Percentiles rank a stretch among this genome's conserved stretches.
Evolutionary conservation across 1,140 invertebrate species (phyloP).

Genomic region (Camponotus floridanus): DNA sequence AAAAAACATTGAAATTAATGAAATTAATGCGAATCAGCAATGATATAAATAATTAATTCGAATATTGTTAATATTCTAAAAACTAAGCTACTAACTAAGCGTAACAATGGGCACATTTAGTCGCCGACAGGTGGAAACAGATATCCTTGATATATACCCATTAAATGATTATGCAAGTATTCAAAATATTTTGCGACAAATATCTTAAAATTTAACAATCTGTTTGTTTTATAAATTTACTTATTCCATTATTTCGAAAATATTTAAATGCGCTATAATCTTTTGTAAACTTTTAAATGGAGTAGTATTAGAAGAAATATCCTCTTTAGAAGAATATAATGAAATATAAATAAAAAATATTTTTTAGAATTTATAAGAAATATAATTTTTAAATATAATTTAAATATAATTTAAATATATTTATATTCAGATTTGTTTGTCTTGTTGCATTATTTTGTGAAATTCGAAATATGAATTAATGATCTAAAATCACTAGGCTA

Average conservation of each 20-base stretch:
- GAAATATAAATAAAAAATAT: not conserved
- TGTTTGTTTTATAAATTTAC: not conserved
- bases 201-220: not conserved
- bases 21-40: not conserved
- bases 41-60: constrained; percentile 8
- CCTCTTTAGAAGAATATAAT: not conserved
- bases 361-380: not conserved
- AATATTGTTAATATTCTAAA: constrained; percentile 34
- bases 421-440: not conserved
- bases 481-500: not conserved
- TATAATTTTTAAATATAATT: not conserved
- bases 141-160: constrained; percentile 62
- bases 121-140: constrained; percentile 70
- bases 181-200: not conserved
- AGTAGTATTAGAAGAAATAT: not conserved
- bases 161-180: constrained; percentile 56
- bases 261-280: not conserved
- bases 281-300: not conserved
- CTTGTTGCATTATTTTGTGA: not conserved
- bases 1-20: not conserved
- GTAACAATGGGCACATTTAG: constrained; percentile 36
- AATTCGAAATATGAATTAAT: not conserved
- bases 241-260: not conserved
- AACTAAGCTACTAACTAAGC: not conserved
- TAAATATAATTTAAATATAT: too few species aligned